These are phyloP conservation scores for Solen grandis DNA, from an alignment of 1,140 invertebrate genomes.

Conservation along the genomic window DNA sequence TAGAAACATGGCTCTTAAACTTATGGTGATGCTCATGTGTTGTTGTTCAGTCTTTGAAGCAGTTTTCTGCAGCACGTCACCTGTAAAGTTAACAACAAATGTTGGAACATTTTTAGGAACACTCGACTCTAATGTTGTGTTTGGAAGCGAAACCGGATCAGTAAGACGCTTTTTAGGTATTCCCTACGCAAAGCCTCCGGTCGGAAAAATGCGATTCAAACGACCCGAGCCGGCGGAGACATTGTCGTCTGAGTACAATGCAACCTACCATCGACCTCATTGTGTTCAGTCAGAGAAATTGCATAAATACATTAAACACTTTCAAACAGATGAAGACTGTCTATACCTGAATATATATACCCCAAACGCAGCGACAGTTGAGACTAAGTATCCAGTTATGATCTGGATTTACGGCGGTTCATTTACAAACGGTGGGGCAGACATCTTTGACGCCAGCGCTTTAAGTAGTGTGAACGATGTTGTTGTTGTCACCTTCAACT, in stretches of 20 bases:
- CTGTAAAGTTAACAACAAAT: no score
- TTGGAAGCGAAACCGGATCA: constrained; percentile 85
- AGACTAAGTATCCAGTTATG: constrained; percentile 90
- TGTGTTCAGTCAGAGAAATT: constrained; percentile 83
- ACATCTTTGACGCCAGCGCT: constrained; percentile 91
- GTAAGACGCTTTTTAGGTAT: constrained; percentile 94
- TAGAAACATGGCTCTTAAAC: no score
- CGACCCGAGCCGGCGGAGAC: constrained; percentile 90
- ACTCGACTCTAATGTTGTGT: neutral
- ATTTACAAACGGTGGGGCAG: constrained; percentile 92
- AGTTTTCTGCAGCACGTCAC: no score
- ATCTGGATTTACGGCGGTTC: constrained; percentile 98
- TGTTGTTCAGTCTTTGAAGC: no score
- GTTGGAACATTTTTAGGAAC: constrained; percentile 20
- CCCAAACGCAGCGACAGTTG: constrained; percentile 82
- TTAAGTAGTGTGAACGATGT: constrained; percentile 89
- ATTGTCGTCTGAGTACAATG: constrained; percentile 91
- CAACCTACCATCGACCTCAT: constrained; percentile 92
- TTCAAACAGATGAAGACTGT: constrained; percentile 93
- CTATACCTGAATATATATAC: constrained; percentile 93
- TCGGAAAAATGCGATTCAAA: constrained; percentile 89
- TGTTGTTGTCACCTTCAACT: constrained; percentile 88
- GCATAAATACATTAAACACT: constrained; percentile 9
- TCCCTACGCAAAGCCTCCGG: constrained; percentile 94
- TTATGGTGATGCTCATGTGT: no score